These are phyloP conservation scores for Bombus waltoni DNA, from an alignment of 1,140 invertebrate genomes.

Conservation along the genomic window DNA sequence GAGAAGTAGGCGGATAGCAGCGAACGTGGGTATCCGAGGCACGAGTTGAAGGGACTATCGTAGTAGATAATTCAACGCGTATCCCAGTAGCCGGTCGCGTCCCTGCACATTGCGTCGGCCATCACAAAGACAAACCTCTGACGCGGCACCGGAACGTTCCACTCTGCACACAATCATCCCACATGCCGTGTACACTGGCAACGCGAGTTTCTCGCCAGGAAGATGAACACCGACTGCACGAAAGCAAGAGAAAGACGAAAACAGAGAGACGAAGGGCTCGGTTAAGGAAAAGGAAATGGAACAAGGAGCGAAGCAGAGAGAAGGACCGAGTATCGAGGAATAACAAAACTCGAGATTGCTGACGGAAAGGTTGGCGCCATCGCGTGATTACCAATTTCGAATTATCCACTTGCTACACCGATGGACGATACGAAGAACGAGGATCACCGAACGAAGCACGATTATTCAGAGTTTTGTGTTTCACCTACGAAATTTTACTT, in stretches of 20 bases:
- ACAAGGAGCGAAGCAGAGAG: slow-evolving; percentile 33
- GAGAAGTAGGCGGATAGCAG: slow-evolving; percentile 54
- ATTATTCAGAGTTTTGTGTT: slow-evolving; percentile 26
- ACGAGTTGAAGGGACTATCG: slow-evolving; percentile 75
- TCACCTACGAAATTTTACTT: background rate
- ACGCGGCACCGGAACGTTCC: slow-evolving; percentile 76
- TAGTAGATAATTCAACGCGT: slow-evolving; percentile 81
- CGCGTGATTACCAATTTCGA: slow-evolving; percentile 83
- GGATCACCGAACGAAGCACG: slow-evolving; percentile 55
- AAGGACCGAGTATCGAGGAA: slow-evolving; percentile 61
- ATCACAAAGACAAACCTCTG: slow-evolving; percentile 82
- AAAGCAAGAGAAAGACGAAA: background rate
- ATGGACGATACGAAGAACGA: slow-evolving; percentile 73
- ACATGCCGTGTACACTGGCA: slow-evolving; percentile 63
- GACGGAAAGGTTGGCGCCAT: slow-evolving; percentile 82
- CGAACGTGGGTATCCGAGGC: slow-evolving; percentile 69
- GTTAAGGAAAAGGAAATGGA: slow-evolving; percentile 18
- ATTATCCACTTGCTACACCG: slow-evolving; percentile 74
- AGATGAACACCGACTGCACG: background rate
- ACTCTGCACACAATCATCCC: slow-evolving; percentile 79
- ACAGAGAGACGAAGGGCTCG: background rate
- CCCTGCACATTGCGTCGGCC: slow-evolving; percentile 76
- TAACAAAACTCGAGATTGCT: slow-evolving; percentile 81
- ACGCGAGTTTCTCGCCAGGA: slow-evolving; percentile 21
- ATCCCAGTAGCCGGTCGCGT: slow-evolving; percentile 79